These are phyloP conservation scores for Tricholaema leucomelas DNA, from an alignment of 2,113 vertebrate species.

Conservation along the genomic window DNA sequence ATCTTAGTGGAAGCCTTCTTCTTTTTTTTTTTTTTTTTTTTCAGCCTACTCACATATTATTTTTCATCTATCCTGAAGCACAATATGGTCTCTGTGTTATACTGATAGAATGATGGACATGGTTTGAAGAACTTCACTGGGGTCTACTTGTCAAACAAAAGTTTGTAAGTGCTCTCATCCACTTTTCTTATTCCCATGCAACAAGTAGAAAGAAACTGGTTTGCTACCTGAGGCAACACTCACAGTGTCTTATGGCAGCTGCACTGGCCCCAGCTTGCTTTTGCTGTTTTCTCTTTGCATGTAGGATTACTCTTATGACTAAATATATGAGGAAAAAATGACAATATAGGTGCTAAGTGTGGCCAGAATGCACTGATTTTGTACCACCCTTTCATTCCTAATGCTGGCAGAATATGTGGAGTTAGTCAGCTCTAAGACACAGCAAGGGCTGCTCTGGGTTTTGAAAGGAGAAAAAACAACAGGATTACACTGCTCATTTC, in stretches of 20 bases:
- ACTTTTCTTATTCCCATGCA: not conserved
- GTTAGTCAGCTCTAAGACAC: not conserved
- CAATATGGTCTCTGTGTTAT: not conserved
- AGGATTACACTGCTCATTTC: not conserved
- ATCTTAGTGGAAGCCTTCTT: not conserved
- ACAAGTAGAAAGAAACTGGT: not conserved
- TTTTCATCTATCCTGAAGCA: not conserved
- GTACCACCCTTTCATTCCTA: not conserved
- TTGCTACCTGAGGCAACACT: not conserved
- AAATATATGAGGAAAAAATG: not conserved
- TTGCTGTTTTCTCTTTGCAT: not conserved
- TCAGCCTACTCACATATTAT: not conserved
- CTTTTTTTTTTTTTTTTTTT: not conserved
- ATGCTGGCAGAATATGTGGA: not conserved
- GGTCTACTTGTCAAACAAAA: not conserved
- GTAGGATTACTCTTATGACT: not conserved
- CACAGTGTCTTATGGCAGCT: not conserved
- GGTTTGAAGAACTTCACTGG: not conserved
- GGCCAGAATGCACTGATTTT: not conserved
- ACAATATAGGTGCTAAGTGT: not conserved
- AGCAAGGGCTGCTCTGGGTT: not conserved
- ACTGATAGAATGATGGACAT: fast-evolving
- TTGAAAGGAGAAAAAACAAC: not conserved
- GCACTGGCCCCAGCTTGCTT: not conserved
- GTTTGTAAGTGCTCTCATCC: not conserved